Conservation (phyloP, 2,797 vertebrate genomes). For the Sebastes itinus region DNA sequence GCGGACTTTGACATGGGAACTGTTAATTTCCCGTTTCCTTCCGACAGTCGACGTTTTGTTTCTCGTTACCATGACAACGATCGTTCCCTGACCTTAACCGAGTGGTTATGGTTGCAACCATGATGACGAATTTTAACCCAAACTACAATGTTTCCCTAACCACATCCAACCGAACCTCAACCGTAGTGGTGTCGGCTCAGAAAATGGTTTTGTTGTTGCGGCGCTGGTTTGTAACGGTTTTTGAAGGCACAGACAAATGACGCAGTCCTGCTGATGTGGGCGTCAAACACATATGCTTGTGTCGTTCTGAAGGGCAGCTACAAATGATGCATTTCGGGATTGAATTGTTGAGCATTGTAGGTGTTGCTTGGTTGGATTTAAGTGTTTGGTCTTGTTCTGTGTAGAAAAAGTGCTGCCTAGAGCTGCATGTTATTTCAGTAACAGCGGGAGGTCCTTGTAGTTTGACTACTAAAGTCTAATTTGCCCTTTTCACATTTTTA, state of each 20-base stretch:
- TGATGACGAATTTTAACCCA: not conserved
- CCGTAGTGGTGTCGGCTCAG: not conserved
- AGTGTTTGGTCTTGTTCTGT: not conserved
- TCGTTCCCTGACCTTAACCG: not conserved
- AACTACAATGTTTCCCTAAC: not conserved
- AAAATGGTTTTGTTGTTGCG: not conserved
- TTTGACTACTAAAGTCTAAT: not conserved
- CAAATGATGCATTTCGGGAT: not conserved
- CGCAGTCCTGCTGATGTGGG: not conserved
- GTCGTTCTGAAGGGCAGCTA: not conserved
- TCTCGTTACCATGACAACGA: not conserved
- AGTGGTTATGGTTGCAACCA: not conserved
- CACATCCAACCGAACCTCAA: not conserved
- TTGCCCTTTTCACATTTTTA: not conserved
- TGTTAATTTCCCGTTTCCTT: too few relatives aligned
- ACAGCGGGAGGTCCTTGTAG: not conserved
- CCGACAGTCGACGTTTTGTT: not conserved
- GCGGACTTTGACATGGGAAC: not conserved
- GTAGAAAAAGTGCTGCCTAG: not conserved
- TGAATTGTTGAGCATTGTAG: not conserved
- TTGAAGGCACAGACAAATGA: not conserved
- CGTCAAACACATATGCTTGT: not conserved
- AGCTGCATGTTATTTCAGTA: not conserved
- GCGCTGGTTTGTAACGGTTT: not conserved
- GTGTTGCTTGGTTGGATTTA: not conserved